Conservation (phyloP, 2,113 vertebrate species). For the Ptyas mucosa region DNA sequence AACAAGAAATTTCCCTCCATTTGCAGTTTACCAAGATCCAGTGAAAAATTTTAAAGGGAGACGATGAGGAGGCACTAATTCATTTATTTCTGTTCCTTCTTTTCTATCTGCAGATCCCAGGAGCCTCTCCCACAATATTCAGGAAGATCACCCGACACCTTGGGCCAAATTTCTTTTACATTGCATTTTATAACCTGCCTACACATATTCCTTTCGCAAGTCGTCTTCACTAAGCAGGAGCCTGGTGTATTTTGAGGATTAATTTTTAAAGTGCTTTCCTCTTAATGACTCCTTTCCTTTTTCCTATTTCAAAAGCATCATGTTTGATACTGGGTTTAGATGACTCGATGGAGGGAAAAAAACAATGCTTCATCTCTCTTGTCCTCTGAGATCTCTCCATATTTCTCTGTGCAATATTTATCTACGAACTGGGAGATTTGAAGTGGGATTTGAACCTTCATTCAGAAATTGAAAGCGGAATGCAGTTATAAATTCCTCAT, state of each 20-base stretch:
- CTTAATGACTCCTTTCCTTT: slow-evolving; percentile 15
- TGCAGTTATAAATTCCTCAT: neutral
- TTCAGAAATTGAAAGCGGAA: neutral
- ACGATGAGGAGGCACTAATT: neutral
- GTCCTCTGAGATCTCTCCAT: neutral
- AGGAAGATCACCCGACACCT: neutral
- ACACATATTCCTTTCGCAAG: neutral
- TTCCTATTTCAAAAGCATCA: neutral
- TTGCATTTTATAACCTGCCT: neutral
- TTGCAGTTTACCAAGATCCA: neutral
- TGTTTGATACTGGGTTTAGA: slow-evolving; percentile 26
- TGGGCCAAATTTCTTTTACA: neutral
- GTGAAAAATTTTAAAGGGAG: neutral
- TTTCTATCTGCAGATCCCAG: neutral
- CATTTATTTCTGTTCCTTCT: neutral
- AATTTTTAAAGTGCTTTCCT: neutral
- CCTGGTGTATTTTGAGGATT: fast-evolving
- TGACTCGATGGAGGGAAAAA: neutral
- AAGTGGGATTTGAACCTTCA: neutral
- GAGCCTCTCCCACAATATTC: neutral
- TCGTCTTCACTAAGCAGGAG: neutral
- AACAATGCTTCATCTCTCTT: neutral
- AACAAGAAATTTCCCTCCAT: neutral
- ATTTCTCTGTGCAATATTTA: neutral
- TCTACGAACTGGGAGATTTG: neutral